Percentiles rank a stretch among this genome's conserved stretches.
Evolutionary conservation across 2,797 vertebrate genomes (phyloP).

Genomic region (Phalloptychus januarius): DNA sequence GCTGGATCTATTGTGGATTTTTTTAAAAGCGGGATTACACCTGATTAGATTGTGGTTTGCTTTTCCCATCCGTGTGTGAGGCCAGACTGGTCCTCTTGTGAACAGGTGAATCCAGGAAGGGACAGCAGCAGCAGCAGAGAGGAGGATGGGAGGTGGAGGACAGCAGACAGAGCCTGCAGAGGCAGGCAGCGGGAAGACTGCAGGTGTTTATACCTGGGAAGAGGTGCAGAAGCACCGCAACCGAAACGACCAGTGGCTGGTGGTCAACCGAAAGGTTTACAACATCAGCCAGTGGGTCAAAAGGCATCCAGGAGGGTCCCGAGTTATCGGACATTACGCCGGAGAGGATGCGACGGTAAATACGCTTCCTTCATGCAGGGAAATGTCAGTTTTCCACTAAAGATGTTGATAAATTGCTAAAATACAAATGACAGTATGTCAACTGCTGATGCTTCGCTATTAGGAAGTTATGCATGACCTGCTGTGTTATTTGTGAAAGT

Average conservation of each 20-base stretch:
- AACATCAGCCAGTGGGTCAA: constrained; percentile 85
- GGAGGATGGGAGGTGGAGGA: constrained; percentile 64
- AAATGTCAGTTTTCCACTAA: background rate
- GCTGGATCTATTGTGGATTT: background rate
- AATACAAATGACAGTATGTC: background rate
- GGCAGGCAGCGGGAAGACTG: constrained; percentile 45
- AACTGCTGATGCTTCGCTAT: background rate
- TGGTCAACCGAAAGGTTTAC: constrained; percentile 90
- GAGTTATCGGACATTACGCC: constrained; percentile 85
- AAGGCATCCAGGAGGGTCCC: constrained; percentile 83
- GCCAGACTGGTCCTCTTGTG: constrained; percentile 29
- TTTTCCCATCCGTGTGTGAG: background rate
- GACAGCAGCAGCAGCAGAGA: constrained; percentile 11
- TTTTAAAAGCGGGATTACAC: background rate
- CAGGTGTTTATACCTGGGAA: constrained; percentile 86
- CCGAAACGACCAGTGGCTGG: constrained; percentile 87
- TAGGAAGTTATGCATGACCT: background rate
- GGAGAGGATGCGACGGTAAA: constrained; percentile 93
- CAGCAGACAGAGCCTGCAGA: constrained; percentile 51
- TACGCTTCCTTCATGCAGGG: background rate
- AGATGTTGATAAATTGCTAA: background rate
- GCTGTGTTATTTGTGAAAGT: background rate
- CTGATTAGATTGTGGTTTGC: background rate
- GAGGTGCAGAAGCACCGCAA: constrained; percentile 84
- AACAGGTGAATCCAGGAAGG: constrained; percentile 29